Base-by-base conservation (phyloP, 2,888 invertebrate species). In the Nesidiocoris tenuis region DNA sequence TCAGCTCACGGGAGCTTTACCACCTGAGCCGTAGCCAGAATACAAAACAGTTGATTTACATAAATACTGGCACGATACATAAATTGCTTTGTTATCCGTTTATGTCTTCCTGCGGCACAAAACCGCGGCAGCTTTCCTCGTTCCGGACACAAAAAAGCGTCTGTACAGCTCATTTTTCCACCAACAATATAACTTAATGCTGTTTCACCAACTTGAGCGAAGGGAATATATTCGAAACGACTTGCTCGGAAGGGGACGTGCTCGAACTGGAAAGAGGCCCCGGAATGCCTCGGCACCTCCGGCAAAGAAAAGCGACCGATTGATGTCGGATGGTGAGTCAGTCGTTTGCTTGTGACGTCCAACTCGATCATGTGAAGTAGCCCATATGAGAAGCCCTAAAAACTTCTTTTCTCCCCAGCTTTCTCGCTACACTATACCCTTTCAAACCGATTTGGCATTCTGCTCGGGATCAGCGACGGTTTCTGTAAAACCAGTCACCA, bases 71-170 rank as follows among this genome's bases (percentile, higher is more conserved):
- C 23, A 24, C 24, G 70, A 70, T 70, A 70, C 70, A 70, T 70
- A 70, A 70, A 70, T 70, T 70, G 70, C 59, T 70, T 70, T 70
- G 70, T 70, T 70, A 70, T 70, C 59, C 70, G 70, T 70, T 70
- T 70, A 70, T 70, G 70, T 70, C n/a, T 59, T 24, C 70, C 70
- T 63, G 3, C 63, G 3, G 9, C n/a, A 3, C 3, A 12, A 39
- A 39, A 21, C 67, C 56, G 21, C 67, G 54, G 39, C 55, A 39
- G 5, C 12, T 39, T 39, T 39, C 39, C 39, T 39, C 39, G 39
- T 39, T 39, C 39, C 3, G 12, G 5, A 39, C 3, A 39, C 3
- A 39, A 39, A 39, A 39, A 39, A 39, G 39, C 39, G 39, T 39
- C 39, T 3, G 39, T 39, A 39, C 39, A 39, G 39, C 39, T 39